Evolutionary conservation across 2,888 invertebrate species (phyloP).

Genomic region (Oligia fasciuncula): DNA sequence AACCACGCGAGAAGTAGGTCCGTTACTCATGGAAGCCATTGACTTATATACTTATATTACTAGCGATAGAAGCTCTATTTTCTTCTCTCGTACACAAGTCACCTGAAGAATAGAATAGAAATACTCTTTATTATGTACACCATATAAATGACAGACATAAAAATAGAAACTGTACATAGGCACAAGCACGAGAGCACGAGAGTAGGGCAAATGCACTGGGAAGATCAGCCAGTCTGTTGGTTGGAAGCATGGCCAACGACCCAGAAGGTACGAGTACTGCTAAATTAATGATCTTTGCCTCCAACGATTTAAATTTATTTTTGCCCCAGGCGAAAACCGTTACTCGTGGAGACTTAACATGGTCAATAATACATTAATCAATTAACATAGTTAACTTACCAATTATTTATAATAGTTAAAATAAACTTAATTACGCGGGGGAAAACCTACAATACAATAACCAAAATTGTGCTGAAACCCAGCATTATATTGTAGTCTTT

Average conservation of each 20-base stretch:
- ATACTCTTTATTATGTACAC: too few species aligned
- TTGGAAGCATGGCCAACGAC: neutral
- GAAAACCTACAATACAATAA: neutral
- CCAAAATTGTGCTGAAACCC: conserved; percentile 17
- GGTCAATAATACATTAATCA: neutral
- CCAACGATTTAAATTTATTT: neutral
- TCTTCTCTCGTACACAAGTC: neutral
- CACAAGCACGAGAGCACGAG: too few species aligned
- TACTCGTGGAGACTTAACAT: neutral
- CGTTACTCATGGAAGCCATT: too few species aligned
- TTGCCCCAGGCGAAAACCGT: neutral
- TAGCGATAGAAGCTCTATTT: neutral
- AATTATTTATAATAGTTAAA: neutral
- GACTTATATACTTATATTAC: too few species aligned
- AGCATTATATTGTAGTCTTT: neutral
- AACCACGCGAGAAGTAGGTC: neutral
- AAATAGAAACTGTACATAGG: too few species aligned
- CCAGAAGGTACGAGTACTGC: neutral
- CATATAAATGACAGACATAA: too few species aligned
- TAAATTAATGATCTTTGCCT: neutral
- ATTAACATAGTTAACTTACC: conserved; percentile 17
- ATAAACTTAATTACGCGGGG: neutral
- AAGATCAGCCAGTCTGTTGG: neutral
- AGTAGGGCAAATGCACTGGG: neutral
- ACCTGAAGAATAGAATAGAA: too few species aligned